Evolutionary conservation across 2,797 vertebrate species (phyloP).

Genomic region (Eurystomus glaucurus): DNA sequence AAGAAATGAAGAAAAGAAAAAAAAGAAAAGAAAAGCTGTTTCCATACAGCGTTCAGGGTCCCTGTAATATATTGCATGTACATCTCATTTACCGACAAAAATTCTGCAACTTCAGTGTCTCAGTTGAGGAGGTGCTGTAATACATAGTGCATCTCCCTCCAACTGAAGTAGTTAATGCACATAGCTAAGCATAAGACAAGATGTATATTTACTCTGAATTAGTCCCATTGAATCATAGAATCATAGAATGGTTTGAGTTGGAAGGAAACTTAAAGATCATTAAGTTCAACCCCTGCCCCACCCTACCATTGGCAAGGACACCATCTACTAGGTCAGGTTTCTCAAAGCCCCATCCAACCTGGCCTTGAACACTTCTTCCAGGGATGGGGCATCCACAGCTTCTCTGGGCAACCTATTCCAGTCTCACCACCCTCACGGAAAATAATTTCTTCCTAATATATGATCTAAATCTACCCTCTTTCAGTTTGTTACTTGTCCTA

Average conservation of each 20-base stretch:
- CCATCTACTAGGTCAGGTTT: neutral
- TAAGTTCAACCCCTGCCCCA: too few species aligned
- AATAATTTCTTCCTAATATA: neutral
- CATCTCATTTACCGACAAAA: neutral
- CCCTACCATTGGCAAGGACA: neutral
- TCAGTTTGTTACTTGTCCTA: neutral
- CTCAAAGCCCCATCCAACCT: neutral
- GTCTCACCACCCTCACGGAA: neutral
- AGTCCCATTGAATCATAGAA: neutral
- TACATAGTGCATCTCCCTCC: neutral
- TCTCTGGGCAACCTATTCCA: neutral
- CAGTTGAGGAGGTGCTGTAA: neutral
- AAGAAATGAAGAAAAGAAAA: neutral
- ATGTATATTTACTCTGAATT: neutral
- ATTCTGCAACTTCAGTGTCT: neutral
- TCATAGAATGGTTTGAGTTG: neutral
- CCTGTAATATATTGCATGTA: neutral
- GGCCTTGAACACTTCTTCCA: neutral
- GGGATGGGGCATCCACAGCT: neutral
- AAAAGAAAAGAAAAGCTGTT: neutral
- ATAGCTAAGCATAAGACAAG: neutral
- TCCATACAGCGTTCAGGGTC: neutral
- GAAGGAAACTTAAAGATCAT: neutral
- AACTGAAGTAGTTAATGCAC: neutral
- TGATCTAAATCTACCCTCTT: neutral